Base-by-base conservation (phyloP, 30 jellyfish, hydroid and myxozoan species). In the Nemopilema nomurai region DNA sequence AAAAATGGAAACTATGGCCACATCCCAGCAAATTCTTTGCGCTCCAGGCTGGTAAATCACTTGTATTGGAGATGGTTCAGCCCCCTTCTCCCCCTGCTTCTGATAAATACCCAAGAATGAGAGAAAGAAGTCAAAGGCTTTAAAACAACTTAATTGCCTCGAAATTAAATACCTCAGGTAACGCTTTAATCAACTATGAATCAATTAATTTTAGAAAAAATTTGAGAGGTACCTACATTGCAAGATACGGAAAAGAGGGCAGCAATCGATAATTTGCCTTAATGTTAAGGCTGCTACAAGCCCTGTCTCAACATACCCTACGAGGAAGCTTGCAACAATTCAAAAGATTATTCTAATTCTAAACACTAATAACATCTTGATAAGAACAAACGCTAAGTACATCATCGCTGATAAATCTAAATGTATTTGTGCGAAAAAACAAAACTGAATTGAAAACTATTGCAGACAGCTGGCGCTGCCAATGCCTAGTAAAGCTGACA, bases 111-210 rank as follows among this genome's bases (percentile, higher is more conserved):
- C n/a, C n/a, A n/a, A n/a, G n/a, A n/a, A n/a, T n/a, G n/a, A 6
- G 57, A 41, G 57, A 23, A 33, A 67, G 20, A 67, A 29, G 33
- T 0, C 24, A 67, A 26, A 67, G 24, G 1, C 23, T n/a, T 67
- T 23, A 29, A 29, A 67, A 67, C 76, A 67, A 67, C 1, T 67
- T 67, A 19, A 67, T 23, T 23, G 29, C 29, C 17, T 67, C 41
- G 30, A 29, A 23, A 33, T 77, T 77, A 62, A 77, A 77, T 76
- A 76, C 76, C 87, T 77, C 78, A 77, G 62, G 31, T 74, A 52
- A 77, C 57, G 87, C 77, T 68, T 67, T 69, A 69, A 77, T 77
- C 67, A 77, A 31, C 78, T 65, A 51, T 22, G 69, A 62, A 62
- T 29, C 79, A 77, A 57, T 29, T 64, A 30, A 52, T 57, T 41